Base-by-base conservation (phyloP, 2,888 invertebrate genomes). In the Ariolimax columbianus region DNA sequence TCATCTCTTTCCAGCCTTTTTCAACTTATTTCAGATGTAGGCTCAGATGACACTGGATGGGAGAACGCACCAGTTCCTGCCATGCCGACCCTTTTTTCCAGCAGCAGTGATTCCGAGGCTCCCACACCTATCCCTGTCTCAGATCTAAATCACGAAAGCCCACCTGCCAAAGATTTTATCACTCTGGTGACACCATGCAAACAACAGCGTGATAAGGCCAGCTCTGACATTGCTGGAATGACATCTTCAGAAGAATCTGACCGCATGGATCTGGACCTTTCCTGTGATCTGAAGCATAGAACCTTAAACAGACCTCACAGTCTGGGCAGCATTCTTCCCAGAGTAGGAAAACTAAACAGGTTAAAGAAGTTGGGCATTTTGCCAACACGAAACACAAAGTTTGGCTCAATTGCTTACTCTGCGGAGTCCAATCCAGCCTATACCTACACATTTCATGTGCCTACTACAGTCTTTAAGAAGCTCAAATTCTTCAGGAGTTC, bases 371-470 rank as follows among this genome's bases (percentile, higher is more conserved):
- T 77, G 55, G 80, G 43, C 38, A 30, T 82, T 23, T 19, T 77
- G 30, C 72, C 70, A 3, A 66, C 43, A 17, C 68, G 68, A 26
- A 30, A 47, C 30, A n/a, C 30, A 14, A 26, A 59, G 19, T 43
- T 30, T 47, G 55, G n/a, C 11, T 23, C 43, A n/a, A 38, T 9
- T 23, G 40, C n/a, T 51, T 43, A 51, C 30, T 0, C 55, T n/a
- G 30, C 11, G 19, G 33, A 59, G 17, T 47, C 84, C 11, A 82
- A 85, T 81, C 47, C 90, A 79, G 83, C 89, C 6, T 92, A 92
- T 84, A 91, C 91, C 40, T 92, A 90, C 83, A 88, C 88, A 59
- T 92, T 92, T 86, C 91, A 91, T 87, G 90, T 92, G 51, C 92
- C 92, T 70, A 89, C 90, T 26, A 91, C 91, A 26, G 88, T 90